Evolutionary conservation across 2,113 vertebrate genomes (phyloP), one percentile per base, ranked within the genome.

Genomic region (Callopanchax toddi): DNA sequence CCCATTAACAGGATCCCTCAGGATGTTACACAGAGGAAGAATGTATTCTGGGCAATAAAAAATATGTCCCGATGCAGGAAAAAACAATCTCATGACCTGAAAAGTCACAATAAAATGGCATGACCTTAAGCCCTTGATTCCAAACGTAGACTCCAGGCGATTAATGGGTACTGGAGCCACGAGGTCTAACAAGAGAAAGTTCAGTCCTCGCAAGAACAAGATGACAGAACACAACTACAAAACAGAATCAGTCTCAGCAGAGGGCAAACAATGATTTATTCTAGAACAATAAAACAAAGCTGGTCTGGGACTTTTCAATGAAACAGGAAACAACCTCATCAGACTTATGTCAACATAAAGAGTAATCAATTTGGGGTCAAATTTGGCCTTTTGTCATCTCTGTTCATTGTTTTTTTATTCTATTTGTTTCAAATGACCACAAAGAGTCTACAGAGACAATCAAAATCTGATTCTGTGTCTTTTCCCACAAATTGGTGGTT

Each of bases 41-140:
- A 26, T 2, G 16, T 8, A 5, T 1, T 67, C 77, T 50, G 59
- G 73, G 56, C 78, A 68, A 81, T 81, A 79, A 42, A 77, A 75
- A 64, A 75, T 67, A 70, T 63, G 44, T 21, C 45, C 55, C 4
- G 4, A 79, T 53, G 60, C 67, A 75, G 74, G 79, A 88, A 87
- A 75, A 53, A 70, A 64, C 25, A 71, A 59, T 32, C 43, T 25
- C 18, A 48, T 71, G 23, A 62, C 58, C 46, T 67, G 69, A 73
- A 49, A 73, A 66, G 50, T 55, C 61, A 74, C 78, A 81, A 77
- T 74, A 75, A 83, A 79, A 77, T 71, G 78, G 63, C 65, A 76
- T 51, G 79, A 82, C 76, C 78, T 59, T 26, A 20, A 59, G 36
- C 13, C 21, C 68, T 49, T 25, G 3, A 36, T 32, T 11, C 78